phyloP scores from a whole-genome alignment of 2,888 invertebrate species.

The Neoaliturus tenellus region DNA sequence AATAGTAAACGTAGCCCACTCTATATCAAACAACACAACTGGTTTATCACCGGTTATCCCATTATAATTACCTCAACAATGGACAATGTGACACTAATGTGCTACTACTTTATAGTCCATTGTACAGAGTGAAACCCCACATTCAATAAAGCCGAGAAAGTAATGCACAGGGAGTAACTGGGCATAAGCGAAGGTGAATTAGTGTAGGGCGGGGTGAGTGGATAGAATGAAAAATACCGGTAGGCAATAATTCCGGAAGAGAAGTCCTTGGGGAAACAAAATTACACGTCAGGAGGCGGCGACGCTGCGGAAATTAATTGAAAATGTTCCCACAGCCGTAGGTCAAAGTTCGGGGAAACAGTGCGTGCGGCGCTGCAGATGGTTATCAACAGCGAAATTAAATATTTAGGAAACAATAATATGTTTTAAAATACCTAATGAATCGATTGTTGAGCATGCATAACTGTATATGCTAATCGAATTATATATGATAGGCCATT shows the following conservation, averaged over 20 bases:
- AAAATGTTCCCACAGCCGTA: background rate
- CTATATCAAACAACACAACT: background rate
- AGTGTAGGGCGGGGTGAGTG: too few species aligned
- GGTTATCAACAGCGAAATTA: background rate
- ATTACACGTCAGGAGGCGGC: background rate
- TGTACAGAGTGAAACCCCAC: background rate
- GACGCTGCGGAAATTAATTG: background rate
- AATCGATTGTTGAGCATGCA: too few species aligned
- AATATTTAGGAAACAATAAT: too few species aligned
- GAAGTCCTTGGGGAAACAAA: too few species aligned
- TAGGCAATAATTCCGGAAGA: too few species aligned
- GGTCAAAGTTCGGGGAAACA: background rate
- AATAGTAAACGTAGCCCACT: background rate
- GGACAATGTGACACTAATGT: slow-evolving; percentile 11
- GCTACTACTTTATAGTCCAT: background rate
- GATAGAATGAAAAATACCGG: too few species aligned
- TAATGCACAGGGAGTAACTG: background rate
- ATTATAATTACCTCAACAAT: slow-evolving; percentile 24
- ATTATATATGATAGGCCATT: too few species aligned
- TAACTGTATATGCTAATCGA: too few species aligned
- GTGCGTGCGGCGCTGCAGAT: background rate
- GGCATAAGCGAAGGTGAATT: background rate
- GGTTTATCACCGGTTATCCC: background rate
- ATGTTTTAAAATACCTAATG: too few species aligned
- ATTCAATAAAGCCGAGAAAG: slow-evolving; percentile 16